Base-by-base conservation (phyloP, 1,140 invertebrate species). In the Meloidogyne hapla region DNA sequence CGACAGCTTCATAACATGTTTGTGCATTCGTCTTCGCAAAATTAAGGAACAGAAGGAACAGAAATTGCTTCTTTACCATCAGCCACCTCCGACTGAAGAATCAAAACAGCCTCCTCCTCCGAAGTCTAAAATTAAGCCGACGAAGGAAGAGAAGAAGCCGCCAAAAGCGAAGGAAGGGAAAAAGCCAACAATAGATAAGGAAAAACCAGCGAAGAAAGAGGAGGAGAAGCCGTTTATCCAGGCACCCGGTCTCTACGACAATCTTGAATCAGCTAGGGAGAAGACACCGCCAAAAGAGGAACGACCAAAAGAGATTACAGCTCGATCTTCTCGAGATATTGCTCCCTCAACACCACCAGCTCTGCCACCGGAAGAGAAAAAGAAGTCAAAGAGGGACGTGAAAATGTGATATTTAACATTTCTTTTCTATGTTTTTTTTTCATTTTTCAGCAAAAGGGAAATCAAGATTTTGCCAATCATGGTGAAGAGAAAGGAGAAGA, bases 391-490 rank as follows among this genome's bases (percentile, higher is more conserved):
- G n/a, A 56, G n/a, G 18, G 48, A 56, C 4, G 48, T 56, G 48
- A 56, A 56, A 56, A 56, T 56, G 48, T 56, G 48, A 21, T 8
- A 6, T n/a, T 56, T 56, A 8, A 33, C 33, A n/a, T 56, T 56
- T 56, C 12, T n/a, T 56, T 56, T 3, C 4, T n/a, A n/a, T 15
- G n/a, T 56, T 8, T 56, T n/a, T 56, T 56, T 5, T 21, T 9
- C 6, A 4, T 1, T 21, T 56, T 56, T 56, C 48, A 56, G 48
- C 48, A 56, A 56, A n/a, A 56, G 48, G 8, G 48, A 56, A 56
- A 56, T 56, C 48, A 56, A 56, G 48, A 56, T 56, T 56, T 56
- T 56, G 48, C 48, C 48, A 56, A 56, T 56, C 48, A 56, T 56
- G 48, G n/a, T 56, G 48, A 18, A 48, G 45, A 48, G 15, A 18